These are phyloP conservation scores for Endotricha flammealis DNA, from an alignment of 2,888 invertebrate genomes.

Conservation along the genomic window DNA sequence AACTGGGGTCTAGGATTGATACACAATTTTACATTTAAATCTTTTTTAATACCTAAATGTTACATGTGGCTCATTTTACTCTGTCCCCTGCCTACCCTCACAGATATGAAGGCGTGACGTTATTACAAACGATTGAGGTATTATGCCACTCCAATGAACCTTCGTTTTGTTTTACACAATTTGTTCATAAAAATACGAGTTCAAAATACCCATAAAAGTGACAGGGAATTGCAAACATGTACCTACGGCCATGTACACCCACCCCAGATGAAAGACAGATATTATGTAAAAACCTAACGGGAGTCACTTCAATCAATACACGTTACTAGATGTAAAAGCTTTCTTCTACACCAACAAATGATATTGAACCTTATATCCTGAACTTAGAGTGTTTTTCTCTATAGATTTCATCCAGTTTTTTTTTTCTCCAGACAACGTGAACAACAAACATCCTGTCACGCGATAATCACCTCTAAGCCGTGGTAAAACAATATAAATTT, in stretches of 20 bases:
- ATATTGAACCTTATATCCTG: slow-evolving; percentile 34
- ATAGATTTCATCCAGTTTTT: slow-evolving; percentile 31
- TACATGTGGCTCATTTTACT: too few relatives aligned
- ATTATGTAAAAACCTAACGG: slow-evolving; percentile 77
- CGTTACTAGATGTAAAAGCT: slow-evolving; percentile 73
- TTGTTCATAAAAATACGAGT: slow-evolving; percentile 17
- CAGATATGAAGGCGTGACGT: too few relatives aligned
- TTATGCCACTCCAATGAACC: too few relatives aligned
- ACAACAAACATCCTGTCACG: slow-evolving; percentile 53
- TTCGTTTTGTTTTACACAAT: not conserved
- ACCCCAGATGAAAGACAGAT: slow-evolving; percentile 66
- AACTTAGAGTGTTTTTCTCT: slow-evolving; percentile 32
- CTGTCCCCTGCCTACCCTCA: too few relatives aligned
- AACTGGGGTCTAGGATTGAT: too few relatives aligned
- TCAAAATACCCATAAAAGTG: slow-evolving; percentile 31
- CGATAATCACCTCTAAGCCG: slow-evolving; percentile 50
- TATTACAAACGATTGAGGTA: too few relatives aligned
- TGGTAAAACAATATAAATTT: slow-evolving; percentile 38
- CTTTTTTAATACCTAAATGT: too few relatives aligned
- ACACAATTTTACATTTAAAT: too few relatives aligned
- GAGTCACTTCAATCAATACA: slow-evolving; percentile 77
- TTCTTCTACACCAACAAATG: slow-evolving; percentile 36
- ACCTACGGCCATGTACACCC: slow-evolving; percentile 46
- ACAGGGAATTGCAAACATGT: slow-evolving; percentile 35
- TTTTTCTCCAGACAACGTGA: slow-evolving; percentile 57